phyloP scores from a whole-genome alignment of 2,888 invertebrate species.

The Epinotia demarniana region DNA sequence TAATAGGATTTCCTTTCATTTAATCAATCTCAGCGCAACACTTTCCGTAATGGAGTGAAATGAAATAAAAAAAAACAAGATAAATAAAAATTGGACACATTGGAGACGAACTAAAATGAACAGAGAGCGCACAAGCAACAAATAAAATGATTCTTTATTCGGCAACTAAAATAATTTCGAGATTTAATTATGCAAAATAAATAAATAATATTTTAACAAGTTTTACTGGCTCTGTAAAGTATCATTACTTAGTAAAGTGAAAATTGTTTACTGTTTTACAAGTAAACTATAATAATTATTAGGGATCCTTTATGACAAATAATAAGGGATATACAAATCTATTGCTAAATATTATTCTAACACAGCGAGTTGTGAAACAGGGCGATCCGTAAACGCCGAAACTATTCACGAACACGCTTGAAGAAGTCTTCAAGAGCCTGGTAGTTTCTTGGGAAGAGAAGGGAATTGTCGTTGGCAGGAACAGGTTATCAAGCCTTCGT shows the following conservation, averaged over 20 bases:
- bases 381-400: not conserved
- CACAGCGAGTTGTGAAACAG: no score
- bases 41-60: constrained; percentile 26
- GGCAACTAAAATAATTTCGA: no score
- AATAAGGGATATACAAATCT: no score
- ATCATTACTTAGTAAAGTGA: no score
- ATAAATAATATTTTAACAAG: no score
- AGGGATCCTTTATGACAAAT: no score
- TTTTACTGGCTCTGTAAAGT: no score
- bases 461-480: not conserved
- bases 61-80: constrained; percentile 12
- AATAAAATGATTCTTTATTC: no score
- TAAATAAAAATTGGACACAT: constrained; percentile 16
- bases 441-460: not conserved
- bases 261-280: no score
- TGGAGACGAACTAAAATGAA: not conserved
- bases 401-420: not conserved
- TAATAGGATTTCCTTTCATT: constrained; percentile 35
- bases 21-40: constrained; percentile 27
- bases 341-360: no score
- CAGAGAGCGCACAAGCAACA: not conserved
- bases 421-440: not conserved
- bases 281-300: no score
- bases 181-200: no score
- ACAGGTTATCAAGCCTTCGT: not conserved